Conservation (phyloP, 2,113 vertebrate genomes). For the Oophaga pumilio region DNA sequence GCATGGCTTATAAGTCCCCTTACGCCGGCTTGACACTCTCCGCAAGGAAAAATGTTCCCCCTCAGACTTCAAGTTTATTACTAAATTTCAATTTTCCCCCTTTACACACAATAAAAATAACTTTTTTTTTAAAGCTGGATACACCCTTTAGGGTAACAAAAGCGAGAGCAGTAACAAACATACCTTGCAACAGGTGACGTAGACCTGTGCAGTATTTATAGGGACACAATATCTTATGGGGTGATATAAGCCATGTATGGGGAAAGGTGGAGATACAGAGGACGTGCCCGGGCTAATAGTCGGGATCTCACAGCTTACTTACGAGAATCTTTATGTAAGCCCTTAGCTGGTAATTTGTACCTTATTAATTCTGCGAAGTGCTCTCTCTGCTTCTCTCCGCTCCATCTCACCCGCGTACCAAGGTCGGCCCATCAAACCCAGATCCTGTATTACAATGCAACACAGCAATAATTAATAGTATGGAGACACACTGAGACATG, state of each 20-base stretch:
- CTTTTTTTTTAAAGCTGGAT: too few species aligned
- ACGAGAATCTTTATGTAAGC: not conserved
- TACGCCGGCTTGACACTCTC: too few species aligned
- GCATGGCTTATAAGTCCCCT: too few species aligned
- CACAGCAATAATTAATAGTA: not conserved
- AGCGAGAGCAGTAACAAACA: too few species aligned
- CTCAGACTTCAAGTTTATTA: too few species aligned
- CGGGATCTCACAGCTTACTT: not conserved
- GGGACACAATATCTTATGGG: not conserved
- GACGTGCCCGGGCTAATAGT: not conserved
- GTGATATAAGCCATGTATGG: not conserved
- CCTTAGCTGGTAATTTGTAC: not conserved
- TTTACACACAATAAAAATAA: too few species aligned
- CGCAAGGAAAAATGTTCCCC: too few species aligned
- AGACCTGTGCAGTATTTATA: not conserved
- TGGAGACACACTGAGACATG: not conserved
- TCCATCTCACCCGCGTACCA: constrained; percentile 26
- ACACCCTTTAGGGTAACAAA: not conserved
- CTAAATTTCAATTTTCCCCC: too few species aligned
- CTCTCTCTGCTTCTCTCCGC: constrained; percentile 21
- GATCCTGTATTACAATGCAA: not conserved
- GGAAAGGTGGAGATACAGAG: not conserved
- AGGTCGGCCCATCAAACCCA: constrained; percentile 8
- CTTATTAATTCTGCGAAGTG: constrained; percentile 49
- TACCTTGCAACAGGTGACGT: not conserved